Evolutionary conservation across 2,113 vertebrate species (phyloP), one percentile per base, ranked within the genome.

Genomic region (Tragulus kanchil): DNA sequence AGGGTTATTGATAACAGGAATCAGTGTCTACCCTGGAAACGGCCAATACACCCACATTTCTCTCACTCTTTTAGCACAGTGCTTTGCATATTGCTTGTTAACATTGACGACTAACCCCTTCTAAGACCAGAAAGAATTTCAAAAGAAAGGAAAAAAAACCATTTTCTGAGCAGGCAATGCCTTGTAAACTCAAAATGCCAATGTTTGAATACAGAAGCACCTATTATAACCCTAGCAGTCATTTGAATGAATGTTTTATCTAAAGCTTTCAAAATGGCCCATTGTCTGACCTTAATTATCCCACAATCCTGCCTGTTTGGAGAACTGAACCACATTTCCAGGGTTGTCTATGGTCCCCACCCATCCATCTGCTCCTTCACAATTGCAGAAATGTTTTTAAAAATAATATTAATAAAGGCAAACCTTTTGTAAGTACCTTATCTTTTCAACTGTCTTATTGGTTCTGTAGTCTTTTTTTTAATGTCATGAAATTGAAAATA

Each of bases 381-480:
- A 97, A 95, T 84, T 75, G 13, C 61, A 93, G 84, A 96, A 83
- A 77, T 48, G 64, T 59, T 23, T 61, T 61, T 61, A 65, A 45
- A 42, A 94, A 83, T 85, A 97, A 97, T 94, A 95, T 95, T 94
- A 93, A 96, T 93, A 96, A 96, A 94, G 77, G 85, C 5, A 0
- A 93, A 82, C 67, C 17, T 88, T 95, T 92, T 84, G 48, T 48
- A 92, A 93, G 69, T 84, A 88, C 73, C 93, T 95, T 97, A 97
- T 97, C 97, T 98, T 98, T 90, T 97, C 93, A 95, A 97, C 97
- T 97, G 96, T 78, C 93, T 94, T 88, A 77, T 91, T 96, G 54
- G 77, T 93, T 65, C 64, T 85, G 21, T n/a, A 25, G n/a, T 31
- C 59, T 59, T 31, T 92, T 78, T 85, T 95, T 97, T 77, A 87